Conservation (phyloP, 2,888 invertebrate genomes). For the Rhyacophila evoluta region DNA sequence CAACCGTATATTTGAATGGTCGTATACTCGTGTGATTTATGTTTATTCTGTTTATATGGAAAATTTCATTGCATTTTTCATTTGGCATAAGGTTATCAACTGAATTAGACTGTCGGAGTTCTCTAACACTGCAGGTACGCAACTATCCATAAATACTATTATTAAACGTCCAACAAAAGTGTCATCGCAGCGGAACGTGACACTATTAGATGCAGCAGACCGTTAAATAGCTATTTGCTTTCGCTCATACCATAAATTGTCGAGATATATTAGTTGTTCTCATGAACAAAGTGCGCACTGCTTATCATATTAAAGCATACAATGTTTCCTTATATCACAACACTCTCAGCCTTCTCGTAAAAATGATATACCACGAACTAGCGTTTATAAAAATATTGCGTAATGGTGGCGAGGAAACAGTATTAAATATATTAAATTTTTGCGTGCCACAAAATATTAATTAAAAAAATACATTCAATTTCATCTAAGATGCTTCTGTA, state of each 20-base stretch:
- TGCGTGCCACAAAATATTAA: too few relatives aligned
- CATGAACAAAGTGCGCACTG: slow-evolving; percentile 23
- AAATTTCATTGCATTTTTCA: neutral
- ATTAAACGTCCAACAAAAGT: slow-evolving; percentile 35
- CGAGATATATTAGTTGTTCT: slow-evolving; percentile 34
- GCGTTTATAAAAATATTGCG: neutral
- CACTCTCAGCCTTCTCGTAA: neutral
- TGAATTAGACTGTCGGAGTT: neutral
- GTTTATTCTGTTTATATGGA: too few relatives aligned
- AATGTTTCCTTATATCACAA: slow-evolving; percentile 11
- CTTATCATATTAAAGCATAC: slow-evolving; percentile 33
- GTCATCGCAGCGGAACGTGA: slow-evolving; percentile 48
- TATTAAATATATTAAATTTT: neutral
- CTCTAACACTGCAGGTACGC: neutral
- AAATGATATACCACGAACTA: slow-evolving; percentile 6
- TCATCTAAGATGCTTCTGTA: too few relatives aligned
- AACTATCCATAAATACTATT: slow-evolving; percentile 21
- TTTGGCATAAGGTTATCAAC: neutral
- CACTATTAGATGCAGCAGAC: slow-evolving; percentile 46
- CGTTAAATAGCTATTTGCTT: slow-evolving; percentile 49
- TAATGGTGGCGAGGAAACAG: neutral
- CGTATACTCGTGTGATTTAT: too few relatives aligned
- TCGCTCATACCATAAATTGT: slow-evolving; percentile 44
- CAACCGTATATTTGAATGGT: too few relatives aligned
- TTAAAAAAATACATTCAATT: too few relatives aligned